These are phyloP conservation scores for Coenobita brevimanus DNA, from an alignment of 1,140 invertebrate genomes.

Conservation along the genomic window DNA sequence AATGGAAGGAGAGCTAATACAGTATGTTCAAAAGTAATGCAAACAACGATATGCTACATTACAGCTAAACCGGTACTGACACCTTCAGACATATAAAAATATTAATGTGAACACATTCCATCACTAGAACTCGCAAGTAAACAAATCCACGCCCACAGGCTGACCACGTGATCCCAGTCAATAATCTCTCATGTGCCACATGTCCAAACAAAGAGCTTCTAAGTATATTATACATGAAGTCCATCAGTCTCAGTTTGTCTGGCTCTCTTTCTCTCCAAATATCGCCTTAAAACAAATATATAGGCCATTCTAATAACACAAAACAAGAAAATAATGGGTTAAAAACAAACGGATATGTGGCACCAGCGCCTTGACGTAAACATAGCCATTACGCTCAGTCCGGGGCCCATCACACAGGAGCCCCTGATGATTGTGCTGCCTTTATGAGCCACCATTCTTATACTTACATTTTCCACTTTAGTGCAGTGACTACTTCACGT, in stretches of 20 bases:
- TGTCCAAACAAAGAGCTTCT: background rate
- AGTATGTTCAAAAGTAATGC: no score
- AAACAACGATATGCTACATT: no score
- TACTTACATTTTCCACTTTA: background rate
- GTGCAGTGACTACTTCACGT: background rate
- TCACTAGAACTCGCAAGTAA: background rate
- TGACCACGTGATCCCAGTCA: slow-evolving; percentile 62
- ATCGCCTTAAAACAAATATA: background rate
- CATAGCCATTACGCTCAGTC: slow-evolving; percentile 41
- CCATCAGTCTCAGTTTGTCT: no score
- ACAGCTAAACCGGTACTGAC: no score
- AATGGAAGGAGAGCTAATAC: no score
- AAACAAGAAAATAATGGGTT: background rate
- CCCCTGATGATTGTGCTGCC: slow-evolving; percentile 41
- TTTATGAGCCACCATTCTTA: background rate
- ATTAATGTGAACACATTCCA: background rate
- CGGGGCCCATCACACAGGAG: slow-evolving; percentile 42
- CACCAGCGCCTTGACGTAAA: slow-evolving; percentile 52
- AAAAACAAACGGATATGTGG: slow-evolving; percentile 51
- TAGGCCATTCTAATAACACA: no score
- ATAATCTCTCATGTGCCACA: slow-evolving; percentile 53
- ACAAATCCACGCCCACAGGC: slow-evolving; percentile 51
- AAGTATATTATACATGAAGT: no score
- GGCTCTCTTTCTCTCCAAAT: background rate
- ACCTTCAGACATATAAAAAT: background rate